A percentile compares a stretch with the other conserved stretches of the same genome.
These are phyloP conservation scores for Percopsis omiscomaycus DNA, from an alignment of 2,797 vertebrate species.

Conservation along the genomic window DNA sequence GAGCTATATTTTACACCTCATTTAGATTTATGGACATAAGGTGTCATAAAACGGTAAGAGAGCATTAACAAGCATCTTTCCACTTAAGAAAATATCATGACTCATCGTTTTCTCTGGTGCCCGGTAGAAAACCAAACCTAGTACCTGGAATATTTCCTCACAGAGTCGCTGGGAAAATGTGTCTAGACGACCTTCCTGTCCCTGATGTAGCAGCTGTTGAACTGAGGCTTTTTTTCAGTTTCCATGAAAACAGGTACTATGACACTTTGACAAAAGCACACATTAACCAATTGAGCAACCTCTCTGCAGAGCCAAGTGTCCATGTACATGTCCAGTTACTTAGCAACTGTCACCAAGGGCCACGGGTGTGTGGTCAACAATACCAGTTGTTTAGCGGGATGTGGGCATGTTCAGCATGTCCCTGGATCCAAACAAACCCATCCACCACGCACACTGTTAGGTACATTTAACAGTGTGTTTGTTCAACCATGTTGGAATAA, in stretches of 20 bases:
- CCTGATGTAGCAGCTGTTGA: background rate
- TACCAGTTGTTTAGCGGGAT: background rate
- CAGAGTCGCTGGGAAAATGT: too few relatives aligned
- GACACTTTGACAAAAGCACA: constrained; percentile 2
- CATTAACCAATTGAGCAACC: constrained; percentile 14
- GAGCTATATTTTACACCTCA: constrained; percentile 54
- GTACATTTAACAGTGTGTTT: background rate
- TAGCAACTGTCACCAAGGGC: constrained; percentile 44
- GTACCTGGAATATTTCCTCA: too few relatives aligned
- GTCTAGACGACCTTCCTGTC: background rate
- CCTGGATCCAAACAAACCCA: background rate
- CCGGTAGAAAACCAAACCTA: background rate
- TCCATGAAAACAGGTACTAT: background rate
- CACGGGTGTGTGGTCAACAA: background rate
- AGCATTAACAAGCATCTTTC: constrained; percentile 34
- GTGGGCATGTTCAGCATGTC: background rate
- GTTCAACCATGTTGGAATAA: constrained; percentile 19
- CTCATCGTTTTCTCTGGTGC: constrained; percentile 2
- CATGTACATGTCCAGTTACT: constrained; percentile 39
- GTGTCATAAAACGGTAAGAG: constrained; percentile 40
- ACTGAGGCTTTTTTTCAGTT: too few relatives aligned
- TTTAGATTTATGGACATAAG: constrained; percentile 47
- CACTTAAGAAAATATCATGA: constrained; percentile 10
- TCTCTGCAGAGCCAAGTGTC: constrained; percentile 9
- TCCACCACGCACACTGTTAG: too few relatives aligned